Evolutionary conservation across 2,888 invertebrate genomes (phyloP).

Genomic region (Onchidella celtica): DNA sequence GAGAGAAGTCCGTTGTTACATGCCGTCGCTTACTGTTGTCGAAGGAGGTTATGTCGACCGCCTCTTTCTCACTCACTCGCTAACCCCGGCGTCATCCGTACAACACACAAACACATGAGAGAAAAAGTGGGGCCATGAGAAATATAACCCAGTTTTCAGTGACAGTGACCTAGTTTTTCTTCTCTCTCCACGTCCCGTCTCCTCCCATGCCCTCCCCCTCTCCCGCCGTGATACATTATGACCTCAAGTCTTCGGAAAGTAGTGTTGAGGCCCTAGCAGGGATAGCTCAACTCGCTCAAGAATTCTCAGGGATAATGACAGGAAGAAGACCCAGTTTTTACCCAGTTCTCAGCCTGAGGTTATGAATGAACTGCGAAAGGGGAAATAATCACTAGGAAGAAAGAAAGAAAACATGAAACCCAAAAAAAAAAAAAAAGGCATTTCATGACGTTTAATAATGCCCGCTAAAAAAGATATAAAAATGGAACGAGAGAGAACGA

Average conservation of each 20-base stretch:
- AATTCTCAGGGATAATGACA: too few species aligned
- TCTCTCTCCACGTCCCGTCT: not conserved
- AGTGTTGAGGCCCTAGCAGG: not conserved
- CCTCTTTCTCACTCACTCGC: constrained; percentile 32
- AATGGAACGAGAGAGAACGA: too few species aligned
- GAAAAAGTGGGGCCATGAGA: constrained; percentile 14
- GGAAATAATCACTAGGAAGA: not conserved
- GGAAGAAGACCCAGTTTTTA: too few species aligned
- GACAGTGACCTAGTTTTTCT: constrained; percentile 40
- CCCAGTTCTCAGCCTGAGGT: not conserved
- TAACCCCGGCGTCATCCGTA: constrained; percentile 3
- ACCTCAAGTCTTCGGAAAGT: not conserved
- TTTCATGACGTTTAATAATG: too few species aligned
- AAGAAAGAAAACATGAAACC: too few species aligned
- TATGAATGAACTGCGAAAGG: not conserved
- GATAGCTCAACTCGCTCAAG: not conserved
- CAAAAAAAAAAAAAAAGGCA: too few species aligned
- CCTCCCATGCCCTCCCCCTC: not conserved
- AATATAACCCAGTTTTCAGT: constrained; percentile 42
- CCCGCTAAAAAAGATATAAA: too few species aligned
- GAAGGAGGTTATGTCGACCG: constrained; percentile 7
- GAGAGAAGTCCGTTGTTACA: too few species aligned
- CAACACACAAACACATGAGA: not conserved
- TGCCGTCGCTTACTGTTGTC: not conserved
- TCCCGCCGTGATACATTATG: not conserved